These are phyloP conservation scores for Taeniopygia guttata DNA, from an alignment of 2,797 vertebrate genomes.

Conservation along the genomic window DNA sequence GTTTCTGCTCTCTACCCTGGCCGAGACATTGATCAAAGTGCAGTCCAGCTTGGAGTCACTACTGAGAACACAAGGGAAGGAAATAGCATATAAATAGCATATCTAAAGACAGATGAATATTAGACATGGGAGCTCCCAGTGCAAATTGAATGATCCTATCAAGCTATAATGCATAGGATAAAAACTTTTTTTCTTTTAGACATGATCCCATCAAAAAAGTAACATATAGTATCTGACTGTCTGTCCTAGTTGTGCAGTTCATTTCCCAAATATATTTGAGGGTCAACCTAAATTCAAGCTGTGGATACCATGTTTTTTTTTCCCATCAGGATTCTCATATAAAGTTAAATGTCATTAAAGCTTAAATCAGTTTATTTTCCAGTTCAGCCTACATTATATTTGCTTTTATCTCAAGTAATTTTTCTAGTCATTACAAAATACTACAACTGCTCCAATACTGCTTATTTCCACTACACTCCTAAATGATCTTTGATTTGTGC, in stretches of 20 bases:
- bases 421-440: neutral
- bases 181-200: neutral
- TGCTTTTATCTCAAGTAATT: neutral
- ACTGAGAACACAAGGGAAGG: neutral
- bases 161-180: neutral
- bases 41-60: neutral
- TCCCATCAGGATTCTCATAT: neutral
- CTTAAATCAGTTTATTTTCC: neutral
- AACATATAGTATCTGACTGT: neutral
- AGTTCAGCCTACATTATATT: neutral
- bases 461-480: neutral
- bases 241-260: neutral
- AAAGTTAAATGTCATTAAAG: neutral
- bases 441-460: neutral
- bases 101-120: neutral
- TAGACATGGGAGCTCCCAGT: neutral
- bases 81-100: neutral
- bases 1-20: neutral
- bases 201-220: neutral
- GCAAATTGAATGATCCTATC: neutral
- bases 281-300: neutral
- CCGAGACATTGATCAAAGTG: neutral
- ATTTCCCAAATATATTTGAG: neutral
- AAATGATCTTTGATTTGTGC: neutral
- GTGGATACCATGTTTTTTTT: neutral